Percentiles rank a stretch among this genome's conserved stretches.
phyloP scores from a whole-genome alignment of 2,797 vertebrate species.

The Enteromius anoplus region DNA sequence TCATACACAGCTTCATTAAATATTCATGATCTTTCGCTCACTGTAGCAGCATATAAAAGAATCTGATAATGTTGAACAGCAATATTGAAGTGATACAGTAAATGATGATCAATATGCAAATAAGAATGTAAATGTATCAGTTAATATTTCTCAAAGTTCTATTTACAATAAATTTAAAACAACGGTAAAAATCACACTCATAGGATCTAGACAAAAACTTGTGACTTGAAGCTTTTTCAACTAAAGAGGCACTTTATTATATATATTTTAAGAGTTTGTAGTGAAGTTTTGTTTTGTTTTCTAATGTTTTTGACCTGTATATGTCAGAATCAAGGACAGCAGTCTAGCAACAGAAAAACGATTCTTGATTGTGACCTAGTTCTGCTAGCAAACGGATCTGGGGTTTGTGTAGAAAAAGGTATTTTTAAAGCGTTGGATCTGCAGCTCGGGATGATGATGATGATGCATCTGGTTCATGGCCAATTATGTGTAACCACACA shows the following conservation, averaged over 20 bases:
- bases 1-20: neutral
- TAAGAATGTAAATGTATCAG: neutral
- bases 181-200: neutral
- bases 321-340: conserved; percentile 33
- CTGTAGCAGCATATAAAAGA: neutral
- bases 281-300: conserved; percentile 16
- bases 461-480: conserved; percentile 42
- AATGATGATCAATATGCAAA: neutral
- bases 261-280: neutral
- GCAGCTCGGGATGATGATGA: conserved; percentile 15
- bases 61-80: neutral
- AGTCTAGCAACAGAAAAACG: neutral
- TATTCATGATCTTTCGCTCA: neutral
- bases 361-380: conserved; percentile 19
- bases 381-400: conserved; percentile 29
- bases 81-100: neutral
- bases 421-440: conserved; percentile 34
- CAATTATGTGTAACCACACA: conserved; percentile 25
- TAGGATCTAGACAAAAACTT: neutral
- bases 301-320: neutral
- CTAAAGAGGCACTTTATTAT: neutral
- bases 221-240: neutral
- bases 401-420: conserved; percentile 4
- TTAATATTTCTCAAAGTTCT: too few species aligned
- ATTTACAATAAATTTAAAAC: too few species aligned